phyloP scores from a whole-genome alignment of 2,113 vertebrate species.

The Morone chrysops region DNA sequence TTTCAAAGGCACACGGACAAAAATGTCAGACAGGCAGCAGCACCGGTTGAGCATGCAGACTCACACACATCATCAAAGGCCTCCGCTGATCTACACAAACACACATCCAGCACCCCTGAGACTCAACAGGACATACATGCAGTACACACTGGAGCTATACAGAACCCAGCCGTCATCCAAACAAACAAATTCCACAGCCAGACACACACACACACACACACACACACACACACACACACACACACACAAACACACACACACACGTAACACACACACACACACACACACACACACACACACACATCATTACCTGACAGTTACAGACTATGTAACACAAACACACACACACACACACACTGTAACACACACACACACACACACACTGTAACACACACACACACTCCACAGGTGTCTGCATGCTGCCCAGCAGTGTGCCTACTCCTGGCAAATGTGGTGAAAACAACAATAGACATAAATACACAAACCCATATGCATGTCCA shows the following conservation, averaged over 20 bases:
- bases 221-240: slow-evolving; percentile 15
- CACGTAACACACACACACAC: slow-evolving; percentile 19
- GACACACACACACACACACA: slow-evolving; percentile 10
- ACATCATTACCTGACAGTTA: no score
- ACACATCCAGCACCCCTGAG: slow-evolving; percentile 40
- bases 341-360: slow-evolving; percentile 20
- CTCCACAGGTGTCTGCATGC: slow-evolving; percentile 53
- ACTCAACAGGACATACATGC: slow-evolving; percentile 44
- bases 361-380: slow-evolving; percentile 16
- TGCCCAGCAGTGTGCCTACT: slow-evolving; percentile 26
- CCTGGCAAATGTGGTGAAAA: background rate
- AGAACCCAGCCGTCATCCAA: slow-evolving; percentile 16
- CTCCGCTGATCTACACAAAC: slow-evolving; percentile 12
- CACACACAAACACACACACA: slow-evolving; percentile 14
- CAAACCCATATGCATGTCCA: slow-evolving; percentile 17
- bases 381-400: slow-evolving; percentile 7
- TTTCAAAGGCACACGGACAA: slow-evolving; percentile 62
- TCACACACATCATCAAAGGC: slow-evolving; percentile 41
- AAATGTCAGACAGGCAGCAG: slow-evolving; percentile 52
- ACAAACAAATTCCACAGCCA: slow-evolving; percentile 43
- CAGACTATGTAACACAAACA: no score
- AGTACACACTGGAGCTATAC: slow-evolving; percentile 8
- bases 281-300: slow-evolving; percentile 13
- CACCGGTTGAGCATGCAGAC: slow-evolving; percentile 28
- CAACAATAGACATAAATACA: slow-evolving; percentile 29